Evolutionary conservation across 1,140 invertebrate genomes (phyloP).

Genomic region (Lepidurus packardi): DNA sequence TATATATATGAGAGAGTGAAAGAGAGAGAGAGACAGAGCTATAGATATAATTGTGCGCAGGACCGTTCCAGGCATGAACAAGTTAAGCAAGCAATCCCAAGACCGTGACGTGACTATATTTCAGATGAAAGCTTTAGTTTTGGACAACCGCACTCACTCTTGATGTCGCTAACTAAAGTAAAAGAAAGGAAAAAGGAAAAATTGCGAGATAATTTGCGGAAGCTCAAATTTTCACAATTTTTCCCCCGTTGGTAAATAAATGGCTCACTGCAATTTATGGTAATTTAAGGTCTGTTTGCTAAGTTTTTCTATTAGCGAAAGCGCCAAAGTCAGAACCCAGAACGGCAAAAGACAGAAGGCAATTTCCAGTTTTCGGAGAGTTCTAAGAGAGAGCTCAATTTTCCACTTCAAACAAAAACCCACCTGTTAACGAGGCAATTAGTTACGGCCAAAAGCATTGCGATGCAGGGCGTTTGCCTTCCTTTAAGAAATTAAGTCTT

Average conservation of each 20-base stretch:
- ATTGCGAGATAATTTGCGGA: no score
- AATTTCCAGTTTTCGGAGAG: neutral
- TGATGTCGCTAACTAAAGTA: no score
- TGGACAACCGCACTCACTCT: no score
- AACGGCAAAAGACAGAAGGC: neutral
- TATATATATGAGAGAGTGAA: no score
- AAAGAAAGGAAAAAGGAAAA: no score
- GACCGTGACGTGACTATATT: no score
- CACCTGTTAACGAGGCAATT: constrained; percentile 11
- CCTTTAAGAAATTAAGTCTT: constrained; percentile 14
- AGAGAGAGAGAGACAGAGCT: no score
- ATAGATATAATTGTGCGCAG: no score
- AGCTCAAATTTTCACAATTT: no score
- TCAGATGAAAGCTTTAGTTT: no score
- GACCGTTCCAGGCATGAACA: no score
- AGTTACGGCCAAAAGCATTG: constrained; percentile 17
- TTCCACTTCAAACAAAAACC: neutral
- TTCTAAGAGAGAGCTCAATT: neutral
- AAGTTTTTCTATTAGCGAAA: neutral
- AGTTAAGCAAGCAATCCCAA: no score
- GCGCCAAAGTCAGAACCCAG: neutral
- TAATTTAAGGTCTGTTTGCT: neutral
- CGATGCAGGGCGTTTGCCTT: neutral
- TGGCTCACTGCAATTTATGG: neutral
- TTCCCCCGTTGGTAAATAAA: neutral